A percentile compares a stretch with the other conserved stretches of the same genome.
These are phyloP conservation scores for Gibbula magus DNA, from an alignment of 2,888 invertebrate species.

Conservation along the genomic window DNA sequence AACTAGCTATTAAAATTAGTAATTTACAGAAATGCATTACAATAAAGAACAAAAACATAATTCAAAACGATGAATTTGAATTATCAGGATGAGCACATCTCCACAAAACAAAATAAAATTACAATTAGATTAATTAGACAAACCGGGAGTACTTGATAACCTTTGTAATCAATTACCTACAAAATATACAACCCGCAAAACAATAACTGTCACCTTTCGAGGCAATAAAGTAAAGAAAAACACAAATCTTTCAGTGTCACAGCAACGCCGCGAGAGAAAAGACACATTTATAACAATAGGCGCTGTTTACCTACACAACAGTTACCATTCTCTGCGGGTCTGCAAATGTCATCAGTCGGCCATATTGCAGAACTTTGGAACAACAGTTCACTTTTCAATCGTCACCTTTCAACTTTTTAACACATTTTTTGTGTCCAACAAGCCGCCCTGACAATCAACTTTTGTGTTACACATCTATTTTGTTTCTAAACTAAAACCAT, in stretches of 20 bases:
- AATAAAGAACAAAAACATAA: no score
- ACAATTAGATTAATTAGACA: no score
- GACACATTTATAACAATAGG: conserved; percentile 14
- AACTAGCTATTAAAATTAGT: no score
- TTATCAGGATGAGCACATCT: no score
- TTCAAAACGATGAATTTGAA: no score
- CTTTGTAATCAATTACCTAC: neutral
- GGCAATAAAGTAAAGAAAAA: conserved; percentile 7
- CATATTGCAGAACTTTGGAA: neutral
- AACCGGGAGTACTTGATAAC: no score
- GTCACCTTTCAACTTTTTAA: neutral
- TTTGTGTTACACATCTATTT: neutral
- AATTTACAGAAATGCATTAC: no score
- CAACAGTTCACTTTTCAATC: neutral
- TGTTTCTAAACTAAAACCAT: neutral
- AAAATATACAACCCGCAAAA: neutral
- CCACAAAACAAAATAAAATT: no score
- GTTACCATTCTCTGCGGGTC: neutral
- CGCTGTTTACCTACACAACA: conserved; percentile 17
- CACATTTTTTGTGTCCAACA: neutral
- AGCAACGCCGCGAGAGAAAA: neutral
- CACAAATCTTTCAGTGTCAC: conserved; percentile 17
- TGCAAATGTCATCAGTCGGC: neutral
- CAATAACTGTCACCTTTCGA: neutral
- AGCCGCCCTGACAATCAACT: conserved; percentile 3